Evolutionary conservation across 2,797 vertebrate species (phyloP).

Genomic region (Peromyscus melanophrys): DNA sequence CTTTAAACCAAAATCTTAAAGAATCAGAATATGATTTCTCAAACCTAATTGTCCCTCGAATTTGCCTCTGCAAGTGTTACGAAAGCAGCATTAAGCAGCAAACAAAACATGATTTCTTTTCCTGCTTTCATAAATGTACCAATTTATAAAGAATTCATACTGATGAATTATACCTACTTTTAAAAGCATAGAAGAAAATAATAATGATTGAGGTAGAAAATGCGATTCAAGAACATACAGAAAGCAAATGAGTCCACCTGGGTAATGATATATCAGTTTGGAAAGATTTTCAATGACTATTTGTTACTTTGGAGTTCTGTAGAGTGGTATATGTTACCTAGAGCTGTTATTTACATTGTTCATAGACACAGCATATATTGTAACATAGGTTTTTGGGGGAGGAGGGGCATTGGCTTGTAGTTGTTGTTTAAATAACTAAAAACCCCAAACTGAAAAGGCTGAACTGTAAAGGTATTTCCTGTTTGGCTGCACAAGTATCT

Average conservation of each 20-base stretch:
- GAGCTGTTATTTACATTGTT: background rate
- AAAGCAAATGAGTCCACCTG: background rate
- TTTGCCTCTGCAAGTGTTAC: conserved; percentile 19
- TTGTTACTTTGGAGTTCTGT: background rate
- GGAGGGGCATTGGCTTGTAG: background rate
- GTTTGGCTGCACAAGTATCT: background rate
- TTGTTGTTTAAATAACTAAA: background rate
- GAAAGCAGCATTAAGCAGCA: conserved; percentile 36
- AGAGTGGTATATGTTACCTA: background rate
- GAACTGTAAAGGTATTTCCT: background rate
- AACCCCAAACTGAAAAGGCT: background rate
- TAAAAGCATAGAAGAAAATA: conserved; percentile 12
- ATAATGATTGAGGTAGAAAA: background rate
- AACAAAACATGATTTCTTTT: conserved; percentile 26
- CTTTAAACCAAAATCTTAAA: conserved; percentile 61
- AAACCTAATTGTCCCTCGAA: conserved; percentile 62
- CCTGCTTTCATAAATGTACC: conserved; percentile 24
- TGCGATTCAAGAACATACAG: background rate
- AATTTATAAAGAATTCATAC: conserved; percentile 56
- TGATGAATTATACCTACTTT: background rate
- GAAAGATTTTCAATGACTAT: background rate
- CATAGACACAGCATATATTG: background rate
- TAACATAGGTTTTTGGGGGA: background rate
- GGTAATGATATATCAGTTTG: background rate
- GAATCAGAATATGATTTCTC: conserved; percentile 60